Conservation (phyloP, 1,140 invertebrate species). For the Trachymyrmex septentrionalis region DNA sequence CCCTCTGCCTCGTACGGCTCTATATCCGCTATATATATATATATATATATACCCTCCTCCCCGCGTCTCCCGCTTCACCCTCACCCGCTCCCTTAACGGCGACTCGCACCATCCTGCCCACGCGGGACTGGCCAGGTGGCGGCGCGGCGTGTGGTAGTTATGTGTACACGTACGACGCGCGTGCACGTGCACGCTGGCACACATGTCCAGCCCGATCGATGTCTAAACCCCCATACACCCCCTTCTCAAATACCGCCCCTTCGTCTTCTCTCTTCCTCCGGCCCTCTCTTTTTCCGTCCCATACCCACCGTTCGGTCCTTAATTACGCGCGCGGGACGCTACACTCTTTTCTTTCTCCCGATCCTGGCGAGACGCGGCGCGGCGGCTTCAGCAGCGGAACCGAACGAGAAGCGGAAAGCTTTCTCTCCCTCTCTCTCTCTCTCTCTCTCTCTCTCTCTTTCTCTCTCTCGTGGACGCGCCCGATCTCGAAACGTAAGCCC, state of each 20-base stretch:
- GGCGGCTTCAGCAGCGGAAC: constrained; percentile 15
- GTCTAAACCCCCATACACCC: constrained; percentile 72
- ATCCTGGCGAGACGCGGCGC: neutral
- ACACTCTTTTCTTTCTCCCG: constrained; percentile 65
- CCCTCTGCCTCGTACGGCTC: constrained; percentile 45
- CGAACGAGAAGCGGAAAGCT: neutral
- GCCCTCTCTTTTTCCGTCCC: constrained; percentile 32
- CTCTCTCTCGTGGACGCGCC: constrained; percentile 6
- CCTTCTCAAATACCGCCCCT: constrained; percentile 43
- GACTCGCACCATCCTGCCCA: constrained; percentile 65
- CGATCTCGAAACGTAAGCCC: constrained; percentile 55
- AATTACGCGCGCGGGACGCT: constrained; percentile 81
- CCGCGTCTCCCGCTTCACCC: constrained; percentile 15
- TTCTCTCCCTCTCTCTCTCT: constrained; percentile 6
- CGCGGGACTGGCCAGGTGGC: constrained; percentile 70
- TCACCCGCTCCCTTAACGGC: constrained; percentile 49
- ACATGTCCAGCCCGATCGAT: constrained; percentile 81
- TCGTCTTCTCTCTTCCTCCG: constrained; percentile 62
- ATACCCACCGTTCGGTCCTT: constrained; percentile 77
- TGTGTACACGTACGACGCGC: constrained; percentile 36
- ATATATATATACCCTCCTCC: constrained; percentile 41
- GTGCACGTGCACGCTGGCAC: constrained; percentile 60
- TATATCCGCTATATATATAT: constrained; percentile 11
- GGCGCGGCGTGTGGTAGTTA: constrained; percentile 54
- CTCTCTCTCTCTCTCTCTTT: too few species aligned